Base-by-base conservation (phyloP, 1,140 invertebrate species). In the Harlomillsia oculata region DNA sequence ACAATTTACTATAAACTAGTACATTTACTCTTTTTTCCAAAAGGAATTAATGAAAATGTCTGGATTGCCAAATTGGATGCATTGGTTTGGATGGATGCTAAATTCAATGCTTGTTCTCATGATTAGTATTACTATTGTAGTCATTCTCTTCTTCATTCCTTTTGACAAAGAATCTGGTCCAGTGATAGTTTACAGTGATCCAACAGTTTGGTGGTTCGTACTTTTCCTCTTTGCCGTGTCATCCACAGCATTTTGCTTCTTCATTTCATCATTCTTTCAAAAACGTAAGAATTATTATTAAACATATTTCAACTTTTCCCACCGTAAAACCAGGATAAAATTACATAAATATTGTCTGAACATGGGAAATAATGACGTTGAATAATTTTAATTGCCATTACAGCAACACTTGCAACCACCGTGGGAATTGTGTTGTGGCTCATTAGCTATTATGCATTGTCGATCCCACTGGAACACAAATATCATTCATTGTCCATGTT, bases 11-110 rank as follows among this genome's bases (percentile, higher is more conserved):
- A n/a, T 41, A 41, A 41, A 13, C 11, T 41, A n/a, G 6, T 41
- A 20, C 28, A 28, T 9, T 39, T 28, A 43, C n/a, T 23, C 3
- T 3, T 36, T 32, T 55, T 8, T 4, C 3, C 3, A 13, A 23
- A 18, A 59, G 49, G 56, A 59, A 53, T 40, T 59, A 20, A 54
- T 63, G 46, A 63, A 59, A 45, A 36, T 59, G 23, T 57, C 45
- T 34, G 57, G 57, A 20, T 18, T 63, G 5, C 62, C 58, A 2
- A 48, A 50, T 11, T 63, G 58, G 57, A 56, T 63, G 53, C 60
- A 65, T 39, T 63, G 56, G 64, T 14, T 65, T 23, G 64, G 60
- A 3, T 65, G 64, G 64, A 63, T 63, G 57, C 3, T 63, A 9
- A 63, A 65, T 50, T 63, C 61, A 0, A 29, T 65, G 46, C 18